A percentile compares a stretch with the other conserved stretches of the same genome.
Conservation (phyloP, 2,888 invertebrate genomes). For the Yponomeuta malinellus region DNA sequence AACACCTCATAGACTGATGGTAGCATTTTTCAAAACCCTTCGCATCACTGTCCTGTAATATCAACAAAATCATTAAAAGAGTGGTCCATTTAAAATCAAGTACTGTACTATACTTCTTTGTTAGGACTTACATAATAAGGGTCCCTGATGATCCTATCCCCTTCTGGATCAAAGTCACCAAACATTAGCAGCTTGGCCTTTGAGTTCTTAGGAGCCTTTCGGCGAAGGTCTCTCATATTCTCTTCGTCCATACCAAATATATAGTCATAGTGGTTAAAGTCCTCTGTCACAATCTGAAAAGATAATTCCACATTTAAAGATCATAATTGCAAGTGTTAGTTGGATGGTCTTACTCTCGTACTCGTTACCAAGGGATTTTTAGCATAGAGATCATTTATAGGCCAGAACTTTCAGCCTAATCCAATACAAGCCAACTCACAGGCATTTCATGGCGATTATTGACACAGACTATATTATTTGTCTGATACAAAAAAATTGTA, state of each 20-base stretch:
- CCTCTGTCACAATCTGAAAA: conserved; percentile 80
- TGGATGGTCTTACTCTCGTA: no score
- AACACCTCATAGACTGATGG: conserved; percentile 61
- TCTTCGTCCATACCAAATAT: conserved; percentile 97
- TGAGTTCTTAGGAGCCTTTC: conserved; percentile 76
- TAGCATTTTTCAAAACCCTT: conserved; percentile 79
- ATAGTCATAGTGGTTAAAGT: conserved; percentile 88
- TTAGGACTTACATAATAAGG: conserved; percentile 88
- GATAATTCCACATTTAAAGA: not conserved
- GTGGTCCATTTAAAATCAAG: conserved; percentile 16
- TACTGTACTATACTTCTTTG: not conserved
- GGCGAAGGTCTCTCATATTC: conserved; percentile 84
- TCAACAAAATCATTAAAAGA: conserved; percentile 19
- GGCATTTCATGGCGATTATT: no score
- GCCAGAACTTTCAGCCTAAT: no score
- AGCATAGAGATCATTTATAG: no score
- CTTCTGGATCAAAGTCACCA: conserved; percentile 90
- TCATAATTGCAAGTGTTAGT: no score
- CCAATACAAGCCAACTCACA: no score
- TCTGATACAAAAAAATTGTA: no score
- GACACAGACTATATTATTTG: no score
- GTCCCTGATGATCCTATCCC: conserved; percentile 88
- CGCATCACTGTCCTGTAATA: conserved; percentile 77
- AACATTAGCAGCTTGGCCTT: conserved; percentile 86
- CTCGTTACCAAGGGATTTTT: no score